Base-by-base conservation (phyloP, 2,888 invertebrate species). In the Carterocephalus palaemon region DNA sequence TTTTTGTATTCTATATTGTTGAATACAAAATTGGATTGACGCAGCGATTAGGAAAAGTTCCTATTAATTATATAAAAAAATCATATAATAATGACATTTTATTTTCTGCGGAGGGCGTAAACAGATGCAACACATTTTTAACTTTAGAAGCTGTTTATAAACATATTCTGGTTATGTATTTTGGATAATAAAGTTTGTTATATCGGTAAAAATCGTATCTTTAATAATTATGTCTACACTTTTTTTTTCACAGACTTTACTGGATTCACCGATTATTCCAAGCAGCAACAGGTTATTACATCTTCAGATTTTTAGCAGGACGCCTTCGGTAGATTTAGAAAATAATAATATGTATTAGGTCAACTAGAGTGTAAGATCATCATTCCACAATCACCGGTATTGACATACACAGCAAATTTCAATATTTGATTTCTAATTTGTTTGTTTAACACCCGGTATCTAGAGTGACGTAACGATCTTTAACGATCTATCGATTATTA, bases 221-320 rank as follows among this genome's bases (percentile, higher is more conserved):
- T 6, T 19, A 42, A 9, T 16, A 4, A 10, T 16, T 23, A 24
- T 26, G 10, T 13, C 24, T 20, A 4, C 28, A 7, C 12, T 41
- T 47, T 47, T 50, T 52, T 36, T 43, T 43, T 72, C 88, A 38
- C 88, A 92, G 92, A 66, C 82, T 93, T 56, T 92, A 90, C 56
- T 92, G 92, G 92, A 80, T 90, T 9, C 90, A 92, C 59, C 88
- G 88, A 60, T 60, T 91, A 22, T 82, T 89, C 48, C 92, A 92
- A 69, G 76, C 89, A 0, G 73, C 90, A 1, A 88, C 90, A 1
- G 84, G 92, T 6, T 89, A 91, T 55, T 78, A 89, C 46, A 51
- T 90, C 46, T 80, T 89, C 52, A 82, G 82, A 62, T 60, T 89
- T 22, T 45, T 89, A 0, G 72, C 79, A 0, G 83, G 83, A 0